A percentile compares a stretch with the other conserved stretches of the same genome.
These are phyloP conservation scores for Dasypolia templi DNA, from an alignment of 2,888 invertebrate genomes.

Conservation along the genomic window DNA sequence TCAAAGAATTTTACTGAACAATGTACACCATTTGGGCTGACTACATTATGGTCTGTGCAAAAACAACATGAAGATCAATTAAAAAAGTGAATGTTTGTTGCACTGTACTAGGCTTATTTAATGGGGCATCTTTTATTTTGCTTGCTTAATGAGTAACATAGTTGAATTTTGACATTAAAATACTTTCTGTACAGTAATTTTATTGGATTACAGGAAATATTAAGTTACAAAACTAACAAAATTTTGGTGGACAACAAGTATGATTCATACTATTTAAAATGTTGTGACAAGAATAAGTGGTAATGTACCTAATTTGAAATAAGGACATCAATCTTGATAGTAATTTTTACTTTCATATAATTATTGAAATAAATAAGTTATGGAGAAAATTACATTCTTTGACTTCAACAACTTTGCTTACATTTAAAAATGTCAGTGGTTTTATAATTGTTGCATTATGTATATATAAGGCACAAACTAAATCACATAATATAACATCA, in stretches of 20 bases:
- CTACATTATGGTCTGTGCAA: neutral
- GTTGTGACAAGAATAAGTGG: conserved; percentile 20
- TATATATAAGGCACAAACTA: neutral
- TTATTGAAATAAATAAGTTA: neutral
- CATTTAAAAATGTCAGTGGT: neutral
- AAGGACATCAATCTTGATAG: conserved; percentile 13
- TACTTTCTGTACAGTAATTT: neutral
- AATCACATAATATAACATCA: neutral
- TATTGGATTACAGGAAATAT: neutral
- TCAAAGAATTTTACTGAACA: conserved; percentile 16
- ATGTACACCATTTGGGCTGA: conserved; percentile 12
- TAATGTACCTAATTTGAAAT: conserved; percentile 25
- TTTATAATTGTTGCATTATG: neutral
- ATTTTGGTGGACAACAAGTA: conserved; percentile 13
- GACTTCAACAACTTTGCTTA: neutral
- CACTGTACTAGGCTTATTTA: neutral
- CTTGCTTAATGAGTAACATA: neutral
- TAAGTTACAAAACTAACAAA: neutral
- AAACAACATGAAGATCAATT: neutral
- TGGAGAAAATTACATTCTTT: neutral
- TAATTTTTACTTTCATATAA: neutral
- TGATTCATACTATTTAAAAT: conserved; percentile 39
- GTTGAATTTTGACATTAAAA: neutral
- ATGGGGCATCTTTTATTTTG: neutral
- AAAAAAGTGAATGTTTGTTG: conserved; percentile 23